Conservation (phyloP, 2,113 vertebrate genomes). For the Peucedramus taeniatus region DNA sequence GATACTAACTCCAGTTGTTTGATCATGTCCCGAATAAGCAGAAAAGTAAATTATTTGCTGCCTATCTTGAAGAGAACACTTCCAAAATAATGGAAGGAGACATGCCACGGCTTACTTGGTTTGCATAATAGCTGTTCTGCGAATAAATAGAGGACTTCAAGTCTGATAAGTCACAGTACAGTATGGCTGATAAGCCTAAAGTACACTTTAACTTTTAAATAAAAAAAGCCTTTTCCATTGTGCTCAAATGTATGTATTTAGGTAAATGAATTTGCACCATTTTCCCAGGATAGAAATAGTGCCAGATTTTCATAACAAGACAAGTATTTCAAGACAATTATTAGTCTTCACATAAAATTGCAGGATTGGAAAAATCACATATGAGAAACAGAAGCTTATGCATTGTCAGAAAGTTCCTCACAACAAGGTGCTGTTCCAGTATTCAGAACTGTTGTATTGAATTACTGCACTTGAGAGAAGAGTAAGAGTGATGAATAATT, state of each 20-base stretch:
- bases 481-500: constrained; percentile 53
- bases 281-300: background rate
- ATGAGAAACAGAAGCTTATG: background rate
- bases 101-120: background rate
- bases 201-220: background rate
- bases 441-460: background rate
- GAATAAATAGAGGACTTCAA: background rate
- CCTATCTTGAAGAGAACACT: background rate
- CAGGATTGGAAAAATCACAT: background rate
- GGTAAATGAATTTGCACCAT: background rate
- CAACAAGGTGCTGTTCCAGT: background rate
- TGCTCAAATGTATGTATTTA: background rate
- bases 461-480: background rate
- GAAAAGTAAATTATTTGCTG: background rate
- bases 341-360: background rate
- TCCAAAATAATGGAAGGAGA: background rate
- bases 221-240: background rate
- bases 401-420: background rate
- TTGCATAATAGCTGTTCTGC: background rate
- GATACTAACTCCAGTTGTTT: background rate
- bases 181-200: background rate
- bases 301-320: background rate
- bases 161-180: background rate
- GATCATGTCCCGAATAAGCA: background rate
- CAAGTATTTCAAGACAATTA: background rate